phyloP scores from a whole-genome alignment of 2,888 invertebrate species.

The Dioctria linearis region DNA sequence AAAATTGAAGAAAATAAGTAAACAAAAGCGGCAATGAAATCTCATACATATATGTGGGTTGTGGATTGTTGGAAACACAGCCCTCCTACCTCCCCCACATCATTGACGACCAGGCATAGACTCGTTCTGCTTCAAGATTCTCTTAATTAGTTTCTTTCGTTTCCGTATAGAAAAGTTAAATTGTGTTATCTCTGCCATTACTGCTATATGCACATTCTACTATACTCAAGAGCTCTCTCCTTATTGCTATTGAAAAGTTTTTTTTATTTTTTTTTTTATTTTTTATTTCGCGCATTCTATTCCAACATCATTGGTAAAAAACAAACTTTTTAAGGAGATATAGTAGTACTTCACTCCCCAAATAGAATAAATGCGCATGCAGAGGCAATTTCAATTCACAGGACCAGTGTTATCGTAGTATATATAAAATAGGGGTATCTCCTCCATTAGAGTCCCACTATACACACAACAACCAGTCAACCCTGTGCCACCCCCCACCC shows the following conservation, averaged over 20 bases:
- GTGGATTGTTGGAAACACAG: no score
- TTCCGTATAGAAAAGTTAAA: conserved; percentile 5
- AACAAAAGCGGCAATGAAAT: conserved; percentile 25
- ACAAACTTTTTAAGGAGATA: conserved; percentile 27
- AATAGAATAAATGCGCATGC: conserved; percentile 19
- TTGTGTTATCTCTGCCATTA: neutral
- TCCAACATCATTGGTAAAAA: conserved; percentile 42
- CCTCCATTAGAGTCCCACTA: no score
- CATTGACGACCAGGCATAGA: neutral
- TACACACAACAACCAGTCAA: no score
- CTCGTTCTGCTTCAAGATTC: conserved; percentile 14
- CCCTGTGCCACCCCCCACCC: neutral
- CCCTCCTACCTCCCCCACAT: no score
- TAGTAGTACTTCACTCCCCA: neutral
- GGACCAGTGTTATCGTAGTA: neutral
- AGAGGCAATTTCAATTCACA: conserved; percentile 25
- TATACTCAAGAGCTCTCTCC: no score
- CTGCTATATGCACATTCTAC: neutral
- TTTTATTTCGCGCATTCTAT: conserved; percentile 23
- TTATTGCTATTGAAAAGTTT: conserved; percentile 22
- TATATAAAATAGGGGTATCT: no score
- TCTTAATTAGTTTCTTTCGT: conserved; percentile 39
- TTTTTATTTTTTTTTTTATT: conserved; percentile 16
- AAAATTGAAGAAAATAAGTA: conserved; percentile 47
- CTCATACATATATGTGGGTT: neutral